Base-by-base conservation (phyloP, 2,113 vertebrate species). In the Aix galericulata region DNA sequence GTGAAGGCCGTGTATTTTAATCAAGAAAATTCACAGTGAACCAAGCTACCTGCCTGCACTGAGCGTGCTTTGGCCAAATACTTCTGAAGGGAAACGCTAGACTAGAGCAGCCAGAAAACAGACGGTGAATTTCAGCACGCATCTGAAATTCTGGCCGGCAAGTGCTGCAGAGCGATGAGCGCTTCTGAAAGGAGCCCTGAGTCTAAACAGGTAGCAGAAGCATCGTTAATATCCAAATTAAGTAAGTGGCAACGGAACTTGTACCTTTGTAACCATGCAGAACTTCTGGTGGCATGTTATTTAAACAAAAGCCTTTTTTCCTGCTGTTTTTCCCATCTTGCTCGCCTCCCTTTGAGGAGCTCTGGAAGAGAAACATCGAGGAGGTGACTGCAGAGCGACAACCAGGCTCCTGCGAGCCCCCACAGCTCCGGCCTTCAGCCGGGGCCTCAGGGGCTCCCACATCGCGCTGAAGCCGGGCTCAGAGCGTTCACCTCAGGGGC, bases 211-310 rank as follows among this genome's bases (percentile, higher is more conserved):
- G 72, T 0, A 62, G 44, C 36, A 95, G 17, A 84, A 66, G 38
- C 44, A 62, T 0, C 2, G 56, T 21, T 78, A 75, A 73, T 4
- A 76, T 5, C 32, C 69, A 75, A 46, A 66, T 58, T 44, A 82
- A 79, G 46, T 12, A 88, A 93, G 69, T 2, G 44, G 62, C 82
- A 94, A 83, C 32, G 21, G 25, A 72, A 86, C 3, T 64, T 62
- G 79, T 75, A 95, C 86, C 90, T 97, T 82, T 84, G 73, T 73
- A 29, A 95, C 62, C 44, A 92, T 36, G 92, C 53, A 91, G 88
- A 82, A 88, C 52, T 77, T 74, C 86, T 89, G 91, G 93, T 59
- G 83, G 81, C 82, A 93, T 68, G 80, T 86, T 81, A 97, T 60
- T 91, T 93, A 64, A 48, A 83, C 74, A 88, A 80, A 84, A 9